Conservation (phyloP, 2,113 vertebrate species). For the Bothrops jararaca region DNA sequence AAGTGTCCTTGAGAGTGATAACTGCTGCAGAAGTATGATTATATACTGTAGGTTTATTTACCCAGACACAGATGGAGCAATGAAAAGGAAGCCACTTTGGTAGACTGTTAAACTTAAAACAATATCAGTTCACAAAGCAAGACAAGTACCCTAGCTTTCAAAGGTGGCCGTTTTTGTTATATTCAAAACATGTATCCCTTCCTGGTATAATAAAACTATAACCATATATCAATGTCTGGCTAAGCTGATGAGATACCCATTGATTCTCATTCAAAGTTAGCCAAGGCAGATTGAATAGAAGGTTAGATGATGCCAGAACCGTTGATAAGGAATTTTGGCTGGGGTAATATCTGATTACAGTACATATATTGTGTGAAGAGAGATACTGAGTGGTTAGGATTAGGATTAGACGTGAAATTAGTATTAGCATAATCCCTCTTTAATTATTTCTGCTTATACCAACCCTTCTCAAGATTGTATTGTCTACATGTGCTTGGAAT, state of each 20-base stretch:
- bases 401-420: not conserved
- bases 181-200: not conserved
- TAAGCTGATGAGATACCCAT: not conserved
- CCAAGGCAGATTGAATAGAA: not conserved
- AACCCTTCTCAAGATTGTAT: not conserved
- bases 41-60: not conserved
- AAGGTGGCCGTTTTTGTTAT: not conserved
- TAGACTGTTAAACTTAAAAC: not conserved
- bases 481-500: not conserved
- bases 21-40: not conserved
- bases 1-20: not conserved
- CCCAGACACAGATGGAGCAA: not conserved
- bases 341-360: not conserved
- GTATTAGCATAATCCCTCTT: not conserved
- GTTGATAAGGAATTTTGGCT: not conserved
- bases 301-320: not conserved
- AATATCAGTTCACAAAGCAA: not conserved
- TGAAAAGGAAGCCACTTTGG: not conserved
- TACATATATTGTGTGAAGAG: not conserved
- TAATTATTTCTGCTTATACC: not conserved
- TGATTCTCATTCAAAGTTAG: not conserved
- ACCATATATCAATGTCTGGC: not conserved
- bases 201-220: not conserved
- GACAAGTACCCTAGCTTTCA: not conserved
- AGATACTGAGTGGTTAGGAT: not conserved